A percentile compares a stretch with the other conserved stretches of the same genome.
Conservation (phyloP, 1,140 invertebrate genomes). For the Drosophila sucinea region DNA sequence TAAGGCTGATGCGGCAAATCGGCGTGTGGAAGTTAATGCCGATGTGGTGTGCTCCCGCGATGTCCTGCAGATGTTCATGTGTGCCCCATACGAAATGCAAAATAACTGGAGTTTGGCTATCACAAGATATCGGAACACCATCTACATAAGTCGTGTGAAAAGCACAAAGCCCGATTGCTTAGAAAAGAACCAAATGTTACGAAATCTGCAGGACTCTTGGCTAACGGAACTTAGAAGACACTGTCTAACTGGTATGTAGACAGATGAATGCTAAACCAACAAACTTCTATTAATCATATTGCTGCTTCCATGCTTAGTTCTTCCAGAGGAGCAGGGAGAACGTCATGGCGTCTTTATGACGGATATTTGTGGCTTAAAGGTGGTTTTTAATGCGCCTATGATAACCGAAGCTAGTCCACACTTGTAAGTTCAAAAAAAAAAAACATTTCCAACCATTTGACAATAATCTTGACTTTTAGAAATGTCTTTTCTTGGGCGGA, state of each 20-base stretch:
- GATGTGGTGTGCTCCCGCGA: constrained; percentile 54
- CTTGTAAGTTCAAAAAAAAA: constrained; percentile 14
- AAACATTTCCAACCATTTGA: not conserved
- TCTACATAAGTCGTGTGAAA: constrained; percentile 45
- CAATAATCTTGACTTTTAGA: not conserved
- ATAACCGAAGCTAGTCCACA: constrained; percentile 18
- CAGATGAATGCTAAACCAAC: not conserved
- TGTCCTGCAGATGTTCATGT: constrained; percentile 50
- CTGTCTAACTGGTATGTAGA: constrained; percentile 21
- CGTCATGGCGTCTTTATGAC: constrained; percentile 41
- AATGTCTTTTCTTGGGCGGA: constrained; percentile 27
- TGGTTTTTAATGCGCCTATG: constrained; percentile 51
- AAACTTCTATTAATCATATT: not conserved
- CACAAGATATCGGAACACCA: constrained; percentile 46
- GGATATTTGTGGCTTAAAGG: constrained; percentile 2
- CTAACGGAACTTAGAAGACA: constrained; percentile 33
- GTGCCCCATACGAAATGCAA: constrained; percentile 48
- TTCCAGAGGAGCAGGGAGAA: constrained; percentile 31
- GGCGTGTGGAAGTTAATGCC: constrained; percentile 3
- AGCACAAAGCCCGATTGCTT: not conserved
- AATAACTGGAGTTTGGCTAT: constrained; percentile 47
- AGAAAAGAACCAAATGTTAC: constrained; percentile 4
- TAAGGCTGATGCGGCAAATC: not conserved
- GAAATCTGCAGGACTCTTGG: constrained; percentile 12
- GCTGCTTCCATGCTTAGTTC: not conserved